Evolutionary conservation across 1,140 invertebrate genomes (phyloP).

Genomic region (Zophobas atratus): DNA sequence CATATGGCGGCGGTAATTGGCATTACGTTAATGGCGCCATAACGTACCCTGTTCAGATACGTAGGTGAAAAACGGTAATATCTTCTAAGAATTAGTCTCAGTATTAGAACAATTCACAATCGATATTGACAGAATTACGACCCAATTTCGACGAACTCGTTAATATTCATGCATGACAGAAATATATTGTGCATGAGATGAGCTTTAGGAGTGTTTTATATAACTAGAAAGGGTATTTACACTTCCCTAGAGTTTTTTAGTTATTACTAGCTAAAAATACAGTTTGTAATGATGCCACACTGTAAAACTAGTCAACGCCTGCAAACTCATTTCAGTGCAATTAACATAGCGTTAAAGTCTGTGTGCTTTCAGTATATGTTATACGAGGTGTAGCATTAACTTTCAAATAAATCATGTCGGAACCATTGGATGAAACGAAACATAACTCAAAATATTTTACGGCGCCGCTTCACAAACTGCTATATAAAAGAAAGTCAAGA

Average conservation of each 20-base stretch:
- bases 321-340: background rate
- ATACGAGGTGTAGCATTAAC: constrained; percentile 2
- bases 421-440: constrained; percentile 1
- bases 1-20: background rate
- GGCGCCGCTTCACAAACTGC: background rate
- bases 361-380: background rate
- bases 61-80: background rate
- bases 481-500: constrained; percentile 10
- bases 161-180: constrained; percentile 18
- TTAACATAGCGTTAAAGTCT: background rate
- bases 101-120: constrained; percentile 7
- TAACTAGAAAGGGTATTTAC: background rate
- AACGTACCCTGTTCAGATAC: background rate
- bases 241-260: background rate
- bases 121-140: constrained; percentile 6
- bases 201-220: background rate
- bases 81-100: constrained; percentile 10
- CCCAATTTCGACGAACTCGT: constrained; percentile 23
- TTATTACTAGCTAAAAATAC: background rate
- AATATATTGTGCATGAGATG: constrained; percentile 18
- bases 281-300: background rate
- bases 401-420: constrained; percentile 10
- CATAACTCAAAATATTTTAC: constrained; percentile 38
- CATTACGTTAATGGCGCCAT: background rate
- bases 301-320: constrained; percentile 5